Percentiles rank a stretch among this genome's conserved stretches.
phyloP scores from a whole-genome alignment of 1,140 invertebrate species.

The Araneus ventricosus region DNA sequence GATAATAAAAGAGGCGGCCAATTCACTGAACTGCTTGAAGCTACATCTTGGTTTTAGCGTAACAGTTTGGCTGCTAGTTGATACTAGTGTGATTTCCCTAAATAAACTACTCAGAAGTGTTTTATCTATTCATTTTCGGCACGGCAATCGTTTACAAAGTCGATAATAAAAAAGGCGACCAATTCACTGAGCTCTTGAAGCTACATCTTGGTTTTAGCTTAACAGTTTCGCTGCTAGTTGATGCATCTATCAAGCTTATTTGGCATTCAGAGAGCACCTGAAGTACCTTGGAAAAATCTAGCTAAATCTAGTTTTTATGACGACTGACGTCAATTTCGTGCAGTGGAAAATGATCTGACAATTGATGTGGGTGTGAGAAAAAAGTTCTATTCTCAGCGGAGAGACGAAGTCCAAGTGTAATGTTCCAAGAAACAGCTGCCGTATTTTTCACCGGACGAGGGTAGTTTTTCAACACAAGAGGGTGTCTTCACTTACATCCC shows the following conservation, averaged over 20 bases:
- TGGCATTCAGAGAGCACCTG: neutral
- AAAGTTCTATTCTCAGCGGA: neutral
- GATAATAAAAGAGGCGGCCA: too few species aligned
- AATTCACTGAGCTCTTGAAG: too few species aligned
- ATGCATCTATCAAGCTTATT: neutral
- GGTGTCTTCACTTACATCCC: neutral
- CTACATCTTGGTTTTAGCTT: too few species aligned
- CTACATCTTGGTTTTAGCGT: too few species aligned
- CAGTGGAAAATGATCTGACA: neutral
- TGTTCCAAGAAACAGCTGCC: neutral
- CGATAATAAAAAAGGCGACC: too few species aligned
- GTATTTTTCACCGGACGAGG: neutral
- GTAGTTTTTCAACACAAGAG: neutral
- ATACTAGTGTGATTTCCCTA: too few species aligned
- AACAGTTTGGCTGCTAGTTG: neutral
- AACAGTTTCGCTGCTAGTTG: neutral
- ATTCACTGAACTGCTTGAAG: too few species aligned
- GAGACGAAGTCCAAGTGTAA: neutral
- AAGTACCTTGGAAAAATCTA: neutral
- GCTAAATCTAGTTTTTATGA: neutral
- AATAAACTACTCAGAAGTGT: too few species aligned
- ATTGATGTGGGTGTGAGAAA: neutral
- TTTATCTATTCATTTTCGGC: too few species aligned
- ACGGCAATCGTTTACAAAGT: too few species aligned
- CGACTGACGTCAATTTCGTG: neutral